Base-by-base conservation (phyloP, 1,140 invertebrate species). In the Magallana angulata region DNA sequence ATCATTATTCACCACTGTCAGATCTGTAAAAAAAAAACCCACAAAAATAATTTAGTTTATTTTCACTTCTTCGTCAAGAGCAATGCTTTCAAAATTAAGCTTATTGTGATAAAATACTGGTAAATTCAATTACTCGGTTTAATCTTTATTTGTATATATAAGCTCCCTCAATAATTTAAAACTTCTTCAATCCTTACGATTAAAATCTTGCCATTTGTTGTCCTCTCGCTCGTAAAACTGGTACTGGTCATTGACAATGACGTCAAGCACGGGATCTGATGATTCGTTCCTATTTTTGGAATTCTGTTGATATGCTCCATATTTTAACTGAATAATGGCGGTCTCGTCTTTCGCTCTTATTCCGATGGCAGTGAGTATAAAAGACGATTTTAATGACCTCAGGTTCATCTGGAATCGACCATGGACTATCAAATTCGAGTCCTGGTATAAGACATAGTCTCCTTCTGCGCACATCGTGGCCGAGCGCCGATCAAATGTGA, bases 391-490 rank as follows among this genome's bases (percentile, higher is more conserved):
- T 12, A 76, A 16, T 30, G n/a, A 3, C 81, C 83, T 57, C 56
- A 18, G 36, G 18, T 71, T 71, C 11, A 62, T 11, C 9, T 85
- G 82, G 18, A 94, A 94, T 59, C 91, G 81, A 12, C 91, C 93
- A 59, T 93, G 92, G 11, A 93, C 71, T 36, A 62, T 86, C 4
- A 93, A 14, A 8, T 30, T 16, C 11, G 62, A 56, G 12, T 56
- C 57, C 16, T 85, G 18, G 36, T 57, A 62, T 60, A 84, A 94
- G 3, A 98, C 97, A 92, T 97, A 99, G 95, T 99, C 98, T 89
- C 99, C 98, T 95, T 98, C 97, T 1, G 98, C 98, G 92, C 99
- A 99, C 94, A 99, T 99, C 0, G 98, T 98, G 92, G 99, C 99
- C 36, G 97, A 96, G 4, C 97, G 93, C 86, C 97, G 96, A 93